Evolutionary conservation across 2,113 vertebrate genomes (phyloP).

Genomic region (Ivindomyrus marchei): DNA sequence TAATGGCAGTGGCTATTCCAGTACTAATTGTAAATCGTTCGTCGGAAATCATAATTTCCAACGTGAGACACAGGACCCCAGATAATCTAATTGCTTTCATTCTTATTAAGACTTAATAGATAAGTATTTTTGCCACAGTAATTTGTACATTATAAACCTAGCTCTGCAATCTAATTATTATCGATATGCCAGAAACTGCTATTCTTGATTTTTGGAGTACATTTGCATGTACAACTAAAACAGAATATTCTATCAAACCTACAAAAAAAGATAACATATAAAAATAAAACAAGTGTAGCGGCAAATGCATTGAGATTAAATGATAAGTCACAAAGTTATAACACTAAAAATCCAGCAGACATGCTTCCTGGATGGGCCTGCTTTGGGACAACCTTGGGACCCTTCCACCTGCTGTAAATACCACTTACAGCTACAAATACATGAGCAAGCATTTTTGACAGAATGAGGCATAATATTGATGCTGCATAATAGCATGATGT

Average conservation of each 20-base stretch:
- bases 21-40: slow-evolving; percentile 8
- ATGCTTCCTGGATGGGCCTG: background rate
- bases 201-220: background rate
- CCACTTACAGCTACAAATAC: background rate
- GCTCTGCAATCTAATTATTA: slow-evolving; percentile 54
- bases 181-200: slow-evolving; percentile 36
- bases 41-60: slow-evolving; percentile 56
- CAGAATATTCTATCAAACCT: background rate
- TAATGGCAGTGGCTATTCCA: background rate
- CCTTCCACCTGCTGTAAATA: background rate
- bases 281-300: background rate
- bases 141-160: slow-evolving; percentile 60
- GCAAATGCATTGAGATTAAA: background rate
- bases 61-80: slow-evolving; percentile 55
- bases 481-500: background rate
- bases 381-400: background rate
- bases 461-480: background rate
- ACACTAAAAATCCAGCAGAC: background rate
- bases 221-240: background rate
- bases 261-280: background rate
- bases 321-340: background rate
- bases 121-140: slow-evolving; percentile 58
- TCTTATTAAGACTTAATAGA: slow-evolving; percentile 61
- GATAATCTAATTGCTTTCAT: slow-evolving; percentile 59
- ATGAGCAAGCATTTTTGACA: background rate